phyloP scores from a whole-genome alignment of 2,888 invertebrate genomes.

The Parnassius apollo region DNA sequence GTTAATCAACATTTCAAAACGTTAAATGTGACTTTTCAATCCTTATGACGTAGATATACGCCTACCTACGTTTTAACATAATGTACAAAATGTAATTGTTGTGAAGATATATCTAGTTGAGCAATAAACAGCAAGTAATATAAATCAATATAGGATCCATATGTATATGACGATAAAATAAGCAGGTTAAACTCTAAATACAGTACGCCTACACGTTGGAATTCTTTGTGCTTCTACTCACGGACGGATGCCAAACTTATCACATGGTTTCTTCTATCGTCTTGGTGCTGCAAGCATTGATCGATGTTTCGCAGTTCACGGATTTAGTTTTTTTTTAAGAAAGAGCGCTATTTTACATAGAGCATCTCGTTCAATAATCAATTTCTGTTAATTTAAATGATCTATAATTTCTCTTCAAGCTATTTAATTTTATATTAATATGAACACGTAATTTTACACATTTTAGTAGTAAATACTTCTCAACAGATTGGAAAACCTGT shows the following conservation, averaged over 20 bases:
- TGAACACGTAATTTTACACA: too few species aligned
- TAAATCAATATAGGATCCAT: constrained; percentile 14
- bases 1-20: constrained; percentile 55
- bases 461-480: too few species aligned
- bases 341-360: constrained; percentile 20
- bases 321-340: constrained; percentile 16
- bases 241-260: constrained; percentile 26
- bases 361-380: constrained; percentile 20
- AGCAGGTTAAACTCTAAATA: constrained; percentile 25
- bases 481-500: too few species aligned
- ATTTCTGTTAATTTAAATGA: constrained; percentile 1
- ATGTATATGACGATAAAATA: constrained; percentile 14
- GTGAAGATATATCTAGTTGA: constrained; percentile 7
- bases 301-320: constrained; percentile 20
- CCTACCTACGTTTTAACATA: neutral
- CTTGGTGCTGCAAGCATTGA: constrained; percentile 19
- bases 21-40: constrained; percentile 9
- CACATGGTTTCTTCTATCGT: constrained; percentile 14
- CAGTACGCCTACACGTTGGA: constrained; percentile 24
- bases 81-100: neutral
- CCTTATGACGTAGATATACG: constrained; percentile 5
- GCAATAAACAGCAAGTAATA: constrained; percentile 19
- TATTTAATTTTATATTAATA: neutral
- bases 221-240: constrained; percentile 22
- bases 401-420: neutral